A percentile compares a stretch with the other conserved stretches of the same genome.
phyloP scores from a whole-genome alignment of 1,140 invertebrate genomes.

The Dolichoris vasculosae region DNA sequence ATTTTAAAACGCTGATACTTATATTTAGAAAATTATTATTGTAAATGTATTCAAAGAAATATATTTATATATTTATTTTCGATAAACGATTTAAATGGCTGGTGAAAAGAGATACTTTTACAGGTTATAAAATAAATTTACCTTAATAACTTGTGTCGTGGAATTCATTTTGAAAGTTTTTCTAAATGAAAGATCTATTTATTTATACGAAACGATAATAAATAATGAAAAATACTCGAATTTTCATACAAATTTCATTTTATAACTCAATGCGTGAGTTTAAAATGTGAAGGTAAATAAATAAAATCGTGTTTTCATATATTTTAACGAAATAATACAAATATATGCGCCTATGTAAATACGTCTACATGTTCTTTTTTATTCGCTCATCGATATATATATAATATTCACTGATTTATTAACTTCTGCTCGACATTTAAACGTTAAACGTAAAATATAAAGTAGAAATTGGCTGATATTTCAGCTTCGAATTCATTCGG shows the following conservation, averaged over 20 bases:
- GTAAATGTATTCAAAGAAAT: background rate
- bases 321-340: background rate
- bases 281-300: background rate
- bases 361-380: background rate
- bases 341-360: background rate
- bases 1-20: background rate
- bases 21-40: background rate
- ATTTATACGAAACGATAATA: background rate
- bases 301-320: background rate
- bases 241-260: background rate
- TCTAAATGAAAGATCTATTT: background rate
- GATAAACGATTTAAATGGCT: background rate
- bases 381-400: background rate
- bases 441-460: too few relatives aligned
- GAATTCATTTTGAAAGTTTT: conserved; percentile 16
- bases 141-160: background rate
- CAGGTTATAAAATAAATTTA: conserved; percentile 14
- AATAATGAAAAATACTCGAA: background rate
- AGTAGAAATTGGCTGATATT: too few relatives aligned
- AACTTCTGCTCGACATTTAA: too few relatives aligned
- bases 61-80: background rate
- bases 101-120: background rate
- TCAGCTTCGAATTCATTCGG: background rate
- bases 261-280: background rate
- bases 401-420: background rate